phyloP scores from a whole-genome alignment of 2,888 invertebrate genomes.

The Phaedon cochleariae region DNA sequence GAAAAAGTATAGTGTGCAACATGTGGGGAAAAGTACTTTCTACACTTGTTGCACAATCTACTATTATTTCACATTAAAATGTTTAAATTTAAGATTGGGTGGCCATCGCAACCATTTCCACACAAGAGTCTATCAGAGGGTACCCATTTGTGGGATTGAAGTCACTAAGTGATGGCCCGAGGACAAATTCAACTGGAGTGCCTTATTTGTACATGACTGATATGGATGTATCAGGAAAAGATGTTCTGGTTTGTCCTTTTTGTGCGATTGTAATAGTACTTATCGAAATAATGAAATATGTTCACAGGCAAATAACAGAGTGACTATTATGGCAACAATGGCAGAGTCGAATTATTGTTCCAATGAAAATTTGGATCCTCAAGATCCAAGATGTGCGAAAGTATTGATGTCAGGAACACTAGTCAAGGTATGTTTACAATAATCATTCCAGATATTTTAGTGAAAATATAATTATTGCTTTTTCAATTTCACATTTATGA shows the following conservation, averaged over 20 bases:
- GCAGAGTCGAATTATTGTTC: constrained; percentile 75
- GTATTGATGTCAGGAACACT: constrained; percentile 75
- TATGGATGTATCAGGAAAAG: constrained; percentile 73
- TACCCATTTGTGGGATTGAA: constrained; percentile 77
- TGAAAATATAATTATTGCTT: too few species aligned
- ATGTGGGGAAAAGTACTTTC: too few species aligned
- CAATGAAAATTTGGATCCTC: constrained; percentile 70
- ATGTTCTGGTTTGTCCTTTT: constrained; percentile 72
- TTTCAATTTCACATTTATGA: too few species aligned
- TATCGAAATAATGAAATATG: background rate
- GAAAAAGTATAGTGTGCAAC: too few species aligned
- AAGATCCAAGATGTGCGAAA: constrained; percentile 81
- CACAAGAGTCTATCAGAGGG: constrained; percentile 66
- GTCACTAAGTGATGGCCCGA: constrained; percentile 76
- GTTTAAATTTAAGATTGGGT: constrained; percentile 72
- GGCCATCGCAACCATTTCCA: constrained; percentile 75
- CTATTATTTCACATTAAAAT: background rate
- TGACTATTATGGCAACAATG: constrained; percentile 74
- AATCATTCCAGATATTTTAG: too few species aligned
- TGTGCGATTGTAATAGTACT: background rate
- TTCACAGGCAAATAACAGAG: constrained; percentile 69
- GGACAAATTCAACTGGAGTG: constrained; percentile 73
- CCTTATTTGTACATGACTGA: constrained; percentile 80
- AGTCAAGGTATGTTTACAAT: constrained; percentile 63
- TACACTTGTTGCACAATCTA: too few species aligned